phyloP scores from a whole-genome alignment of 2,113 vertebrate genomes.

The Rhabdomys dilectus region DNA sequence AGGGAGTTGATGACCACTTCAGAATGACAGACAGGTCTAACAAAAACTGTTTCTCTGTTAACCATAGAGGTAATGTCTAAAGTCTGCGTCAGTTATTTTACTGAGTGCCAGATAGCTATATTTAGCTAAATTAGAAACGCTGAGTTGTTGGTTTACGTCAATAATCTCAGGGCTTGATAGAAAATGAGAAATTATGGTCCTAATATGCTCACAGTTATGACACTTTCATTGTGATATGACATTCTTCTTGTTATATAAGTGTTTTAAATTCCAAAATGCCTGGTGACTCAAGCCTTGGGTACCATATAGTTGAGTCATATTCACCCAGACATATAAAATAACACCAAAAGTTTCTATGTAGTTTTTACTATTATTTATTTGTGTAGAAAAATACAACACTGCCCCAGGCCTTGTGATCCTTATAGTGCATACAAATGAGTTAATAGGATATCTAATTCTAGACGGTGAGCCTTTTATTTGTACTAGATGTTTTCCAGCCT shows the following conservation, averaged over 20 bases:
- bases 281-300: background rate
- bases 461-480: background rate
- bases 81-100: background rate
- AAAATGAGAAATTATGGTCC: conserved; percentile 36
- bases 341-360: background rate
- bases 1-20: background rate
- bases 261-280: conserved; percentile 9
- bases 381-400: background rate
- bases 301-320: background rate
- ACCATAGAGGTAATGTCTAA: background rate
- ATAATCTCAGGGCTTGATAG: background rate
- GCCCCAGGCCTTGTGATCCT: background rate
- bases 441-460: background rate
- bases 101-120: background rate
- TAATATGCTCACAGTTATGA: background rate
- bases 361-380: background rate
- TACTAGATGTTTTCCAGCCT: background rate
- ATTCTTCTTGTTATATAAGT: background rate
- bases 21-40: background rate
- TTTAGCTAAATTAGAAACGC: background rate
- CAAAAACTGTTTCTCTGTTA: background rate
- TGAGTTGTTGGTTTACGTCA: background rate
- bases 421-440: background rate
- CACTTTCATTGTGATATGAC: background rate
- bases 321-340: background rate